Evolutionary conservation across 2,113 vertebrate genomes (phyloP), one percentile per base, ranked within the genome.

Genomic region (Centrocercus urophasianus): DNA sequence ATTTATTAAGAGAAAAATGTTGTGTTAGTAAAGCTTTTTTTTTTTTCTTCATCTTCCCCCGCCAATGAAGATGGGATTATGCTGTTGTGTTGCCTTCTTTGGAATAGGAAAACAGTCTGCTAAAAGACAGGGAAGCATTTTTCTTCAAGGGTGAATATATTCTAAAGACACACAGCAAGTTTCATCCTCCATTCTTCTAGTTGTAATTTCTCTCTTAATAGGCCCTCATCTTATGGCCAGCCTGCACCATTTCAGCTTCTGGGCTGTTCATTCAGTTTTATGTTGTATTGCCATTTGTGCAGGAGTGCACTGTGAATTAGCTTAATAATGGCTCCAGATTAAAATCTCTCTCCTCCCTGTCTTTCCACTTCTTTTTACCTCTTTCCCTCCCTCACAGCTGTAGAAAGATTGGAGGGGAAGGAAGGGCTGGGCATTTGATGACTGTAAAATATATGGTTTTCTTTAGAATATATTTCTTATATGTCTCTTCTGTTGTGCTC

Each of bases 1-100:
- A 97, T 95, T 97, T 96, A 97, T 97, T 95, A 95, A 93, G 79
- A 89, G 88, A 94, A 95, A 95, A 94, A 93, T 88, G 57, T 95
- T 96, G 82, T 95, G 76, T 88, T 95, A 91, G 80, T 91, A 42
- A 76, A 94, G 69, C 19, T 72, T 69, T 87, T 77, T 74, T 59
- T 4, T 24, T 36, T 24, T 48, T 48, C 13, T 13, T 3, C 24
- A 61, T 38, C 15, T 54, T 54, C 15, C 27, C 27, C 28, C 65
- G 5, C 27, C 1, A 4, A 36, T 79, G 76, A 90, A 90, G 88
- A 88, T 76, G 36, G 47, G 40, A n/a, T 78, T 90, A 75, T 64
- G 10, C 76, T 88, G 82, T 94, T 85, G 74, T 21, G 16, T 69
- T 83, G 47, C 84, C 69, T 78, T 83, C 72, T 81, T 86, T 4